phyloP scores from a whole-genome alignment of 37 sponge, comb jelly and placozoan genomes.

The Theonella swinhoei region DNA sequence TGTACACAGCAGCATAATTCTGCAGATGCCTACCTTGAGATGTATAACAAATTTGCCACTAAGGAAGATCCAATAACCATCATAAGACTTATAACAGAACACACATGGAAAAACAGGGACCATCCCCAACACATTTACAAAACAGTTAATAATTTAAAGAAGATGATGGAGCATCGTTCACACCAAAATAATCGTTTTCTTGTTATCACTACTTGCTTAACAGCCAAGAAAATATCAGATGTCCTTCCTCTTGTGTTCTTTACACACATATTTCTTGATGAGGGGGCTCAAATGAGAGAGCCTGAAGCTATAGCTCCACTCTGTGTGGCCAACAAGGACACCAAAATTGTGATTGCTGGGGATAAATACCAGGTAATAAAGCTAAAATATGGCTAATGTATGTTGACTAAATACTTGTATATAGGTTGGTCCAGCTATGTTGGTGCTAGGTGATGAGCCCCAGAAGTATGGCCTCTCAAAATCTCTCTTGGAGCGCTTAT shows the following conservation, averaged over 20 bases:
- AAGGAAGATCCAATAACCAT: neutral
- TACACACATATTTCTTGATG: conserved; percentile 71
- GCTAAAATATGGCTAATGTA: no score
- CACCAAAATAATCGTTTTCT: conserved; percentile 10
- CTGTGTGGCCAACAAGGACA: conserved; percentile 37
- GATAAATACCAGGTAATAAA: conserved; percentile 49
- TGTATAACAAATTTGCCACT: conserved; percentile 21
- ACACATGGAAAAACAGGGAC: neutral
- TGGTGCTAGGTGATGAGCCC: conserved; percentile 56
- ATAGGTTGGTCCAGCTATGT: conserved; percentile 57
- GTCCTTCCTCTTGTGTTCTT: conserved; percentile 19
- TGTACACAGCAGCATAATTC: conserved; percentile 57
- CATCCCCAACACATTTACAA: neutral
- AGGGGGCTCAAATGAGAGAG: conserved; percentile 60
- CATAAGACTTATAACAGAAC: neutral
- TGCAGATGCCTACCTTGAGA: conserved; percentile 35
- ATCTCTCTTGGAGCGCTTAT: conserved; percentile 51
- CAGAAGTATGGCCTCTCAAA: conserved; percentile 35
- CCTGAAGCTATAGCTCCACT: conserved; percentile 58
- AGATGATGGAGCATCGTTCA: neutral
- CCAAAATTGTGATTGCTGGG: conserved; percentile 66
- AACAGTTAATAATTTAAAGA: neutral
- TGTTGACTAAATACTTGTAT: no score
- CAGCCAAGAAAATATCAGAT: neutral
- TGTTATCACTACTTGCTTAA: conserved; percentile 42